Evolutionary conservation across 2,113 vertebrate species (phyloP), one percentile per base, ranked within the genome.

Genomic region (Catharus minimus): DNA sequence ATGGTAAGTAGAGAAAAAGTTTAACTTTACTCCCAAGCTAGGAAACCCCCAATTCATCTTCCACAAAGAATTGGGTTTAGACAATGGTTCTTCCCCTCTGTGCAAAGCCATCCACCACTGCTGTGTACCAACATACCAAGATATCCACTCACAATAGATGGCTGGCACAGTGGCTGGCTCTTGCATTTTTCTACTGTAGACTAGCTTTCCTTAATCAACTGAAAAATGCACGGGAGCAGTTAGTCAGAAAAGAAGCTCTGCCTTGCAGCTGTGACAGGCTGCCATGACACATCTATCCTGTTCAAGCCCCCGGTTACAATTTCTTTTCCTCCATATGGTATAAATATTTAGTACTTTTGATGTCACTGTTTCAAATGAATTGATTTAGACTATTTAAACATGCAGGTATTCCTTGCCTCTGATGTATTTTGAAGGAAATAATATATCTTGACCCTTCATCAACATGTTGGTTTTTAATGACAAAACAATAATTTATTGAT

Each of bases 271-370:
- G 71, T 87, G 79, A 82, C 53, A 76, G 55, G 65, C 85, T 94
- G 71, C 78, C 55, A 79, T 0, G 0, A 82, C 1, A 10, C 33
- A 91, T 85, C 49, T 76, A 82, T 85, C 3, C 3, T 68, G 53
- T 56, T 62, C 79, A 85, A 82, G 50, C 55, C 38, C 38, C 20
- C 2, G 17, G 85, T 82, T 69, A 84, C 53, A 82, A 85, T 57
- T 79, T 82, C 49, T 88, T 76, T 68, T 32, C 15, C 28, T 53
- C 75, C 66, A 89, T 85, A 84, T 91, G 79, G 55, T 73, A 86
- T 68, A 91, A 94, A 79, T 76, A 88, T 65, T 84, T 46, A 49
- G 55, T 91, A 65, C 55, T 93, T 94, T 65, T 88, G 24, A 91
- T 79, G 55, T 44, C 57, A 72, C 15, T 61, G 9, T 61, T 93